Conservation (phyloP, 1,140 invertebrate species). For the Zeugodacus cucurbitae region DNA sequence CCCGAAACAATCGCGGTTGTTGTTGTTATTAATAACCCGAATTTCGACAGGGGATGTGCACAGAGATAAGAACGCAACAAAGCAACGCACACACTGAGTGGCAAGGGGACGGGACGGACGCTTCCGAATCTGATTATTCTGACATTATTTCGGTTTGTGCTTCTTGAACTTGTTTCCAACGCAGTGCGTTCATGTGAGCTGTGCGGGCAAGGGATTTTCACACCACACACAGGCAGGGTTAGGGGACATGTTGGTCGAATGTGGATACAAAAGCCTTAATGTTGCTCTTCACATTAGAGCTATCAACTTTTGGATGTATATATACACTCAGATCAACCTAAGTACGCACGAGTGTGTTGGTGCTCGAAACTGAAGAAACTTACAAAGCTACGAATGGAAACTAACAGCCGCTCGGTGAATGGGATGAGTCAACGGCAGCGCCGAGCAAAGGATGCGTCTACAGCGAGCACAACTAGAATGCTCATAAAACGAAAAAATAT, state of each 20-base stretch:
- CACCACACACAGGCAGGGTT: neutral
- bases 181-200: neutral
- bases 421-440: neutral
- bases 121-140: neutral
- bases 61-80: neutral
- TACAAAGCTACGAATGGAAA: neutral
- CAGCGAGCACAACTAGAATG: neutral
- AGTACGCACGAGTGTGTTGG: neutral
- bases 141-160: neutral
- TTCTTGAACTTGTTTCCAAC: neutral
- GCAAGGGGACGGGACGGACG: neutral
- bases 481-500: neutral
- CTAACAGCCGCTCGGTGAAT: neutral
- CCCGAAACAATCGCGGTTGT: neutral
- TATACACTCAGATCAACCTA: neutral
- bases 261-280: neutral
- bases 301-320: neutral
- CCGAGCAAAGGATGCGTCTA: neutral
- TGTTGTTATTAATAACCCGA: neutral
- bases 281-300: neutral
- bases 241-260: neutral
- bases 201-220: neutral
- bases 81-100: neutral
- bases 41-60: constrained; percentile 1
- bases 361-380: neutral